Evolutionary conservation across 35 echinoderm and acorn worm genomes (phyloP), one percentile per base, ranked within the genome.

Genomic region (Strongylocentrotus purpuratus): DNA sequence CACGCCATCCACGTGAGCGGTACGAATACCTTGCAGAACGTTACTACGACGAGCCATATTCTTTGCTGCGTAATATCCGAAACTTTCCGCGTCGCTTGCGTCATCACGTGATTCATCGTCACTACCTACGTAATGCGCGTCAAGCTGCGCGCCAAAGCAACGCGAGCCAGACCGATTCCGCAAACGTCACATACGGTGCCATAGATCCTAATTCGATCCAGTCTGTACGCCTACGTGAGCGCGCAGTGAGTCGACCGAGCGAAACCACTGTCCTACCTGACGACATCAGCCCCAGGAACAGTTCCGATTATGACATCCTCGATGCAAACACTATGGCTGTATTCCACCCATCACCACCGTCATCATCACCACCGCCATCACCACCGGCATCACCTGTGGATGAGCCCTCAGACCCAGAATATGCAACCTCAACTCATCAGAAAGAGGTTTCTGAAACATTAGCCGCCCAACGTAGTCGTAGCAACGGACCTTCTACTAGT

Each of bases 21-120:
- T 93, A 93, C 28, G 91, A 93, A 32, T 93, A 93, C 31, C 91
- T 93, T 48, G 46, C 46, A n/a, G 91, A 93, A 93, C 91, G 91
- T 13, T 25, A 93, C 28, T 93, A 93, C 13, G 91, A 93, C 91
- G 91, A 33, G 22, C 91, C 91, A 15, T 93, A 93, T 46, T 93
- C 91, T 47, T 58, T 93, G 20, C 31, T 93, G 48, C 91, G 91
- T 3, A 93, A 93, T 32, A 50, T 93, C 45, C 91, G 91, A 13
- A 93, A 93, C 48, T 93, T 93, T 58, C 91, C 91, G 14, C 91
- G 91, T 31, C 91, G 32, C 31, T 46, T 93, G 46, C 45, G 91
- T 31, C 32, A 58, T 32, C 91, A 46, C 47, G 47, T 93, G 46
- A 93, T 93, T 31, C 91, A 93, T 4, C 45, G 91, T 31, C n/a